These are phyloP conservation scores for Rutpela maculata DNA, from an alignment of 2,888 invertebrate species.

Conservation along the genomic window DNA sequence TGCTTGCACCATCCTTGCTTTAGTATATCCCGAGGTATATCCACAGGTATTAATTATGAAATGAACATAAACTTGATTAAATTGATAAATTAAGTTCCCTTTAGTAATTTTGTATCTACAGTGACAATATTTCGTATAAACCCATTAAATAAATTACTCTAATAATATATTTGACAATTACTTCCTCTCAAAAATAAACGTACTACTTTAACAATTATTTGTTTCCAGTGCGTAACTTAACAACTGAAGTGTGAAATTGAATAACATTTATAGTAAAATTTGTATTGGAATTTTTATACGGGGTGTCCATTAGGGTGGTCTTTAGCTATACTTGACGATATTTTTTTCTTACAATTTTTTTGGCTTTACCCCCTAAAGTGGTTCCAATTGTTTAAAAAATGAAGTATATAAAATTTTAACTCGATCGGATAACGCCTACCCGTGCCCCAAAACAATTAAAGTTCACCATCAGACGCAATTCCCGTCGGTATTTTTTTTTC, in stretches of 20 bases:
- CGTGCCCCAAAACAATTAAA: too few species aligned
- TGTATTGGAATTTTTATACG: neutral
- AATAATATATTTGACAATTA: slow-evolving; percentile 34
- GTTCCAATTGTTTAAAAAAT: too few species aligned
- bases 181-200: slow-evolving; percentile 27
- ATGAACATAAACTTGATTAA: neutral
- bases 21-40: too few species aligned
- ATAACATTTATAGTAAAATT: neutral
- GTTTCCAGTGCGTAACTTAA: slow-evolving; percentile 8
- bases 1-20: too few species aligned
- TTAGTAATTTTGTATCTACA: neutral
- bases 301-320: neutral
- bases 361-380: too few species aligned
- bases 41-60: too few species aligned
- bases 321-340: too few species aligned
- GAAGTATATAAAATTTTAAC: too few species aligned
- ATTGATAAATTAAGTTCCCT: neutral
- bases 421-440: too few species aligned
- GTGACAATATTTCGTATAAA: slow-evolving; percentile 48
- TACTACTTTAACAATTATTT: slow-evolving; percentile 24
- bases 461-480: too few species aligned
- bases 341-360: too few species aligned
- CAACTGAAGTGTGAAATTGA: neutral
- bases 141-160: slow-evolving; percentile 55
- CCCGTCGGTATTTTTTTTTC: too few species aligned